These are phyloP conservation scores for Timema podura DNA, from an alignment of 2,888 invertebrate genomes.

Conservation along the genomic window DNA sequence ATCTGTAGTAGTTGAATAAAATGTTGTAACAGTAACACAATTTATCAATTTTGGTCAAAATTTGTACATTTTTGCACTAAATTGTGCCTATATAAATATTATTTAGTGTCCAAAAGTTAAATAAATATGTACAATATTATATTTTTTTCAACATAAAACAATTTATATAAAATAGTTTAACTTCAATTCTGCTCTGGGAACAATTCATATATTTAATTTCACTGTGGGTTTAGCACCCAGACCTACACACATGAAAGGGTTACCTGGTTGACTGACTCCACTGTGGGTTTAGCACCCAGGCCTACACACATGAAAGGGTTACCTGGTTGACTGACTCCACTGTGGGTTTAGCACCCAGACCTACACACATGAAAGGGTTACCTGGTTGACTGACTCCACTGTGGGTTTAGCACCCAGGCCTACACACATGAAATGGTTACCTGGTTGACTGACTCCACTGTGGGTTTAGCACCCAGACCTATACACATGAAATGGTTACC, in stretches of 20 bases:
- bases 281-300: background rate
- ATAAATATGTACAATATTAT: no score
- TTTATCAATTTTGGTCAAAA: no score
- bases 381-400: constrained; percentile 74
- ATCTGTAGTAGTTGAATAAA: no score
- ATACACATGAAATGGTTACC: constrained; percentile 48
- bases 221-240: background rate
- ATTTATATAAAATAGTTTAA: no score
- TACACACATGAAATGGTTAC: constrained; percentile 42
- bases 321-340: constrained; percentile 74
- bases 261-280: constrained; percentile 74
- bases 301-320: constrained; percentile 26
- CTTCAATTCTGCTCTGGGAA: no score
- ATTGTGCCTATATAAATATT: no score
- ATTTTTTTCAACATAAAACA: no score
- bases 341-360: background rate
- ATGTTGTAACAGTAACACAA: no score
- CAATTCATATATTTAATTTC: no score
- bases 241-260: constrained; percentile 16
- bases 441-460: constrained; percentile 70
- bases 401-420: background rate
- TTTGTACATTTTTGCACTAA: no score
- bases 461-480: background rate
- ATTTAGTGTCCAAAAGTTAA: no score
- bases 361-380: constrained; percentile 29